A percentile compares a stretch with the other conserved stretches of the same genome.
These are phyloP conservation scores for Mormyrus proboscirostris DNA, from an alignment of 2,797 vertebrate genomes.

Conservation along the genomic window DNA sequence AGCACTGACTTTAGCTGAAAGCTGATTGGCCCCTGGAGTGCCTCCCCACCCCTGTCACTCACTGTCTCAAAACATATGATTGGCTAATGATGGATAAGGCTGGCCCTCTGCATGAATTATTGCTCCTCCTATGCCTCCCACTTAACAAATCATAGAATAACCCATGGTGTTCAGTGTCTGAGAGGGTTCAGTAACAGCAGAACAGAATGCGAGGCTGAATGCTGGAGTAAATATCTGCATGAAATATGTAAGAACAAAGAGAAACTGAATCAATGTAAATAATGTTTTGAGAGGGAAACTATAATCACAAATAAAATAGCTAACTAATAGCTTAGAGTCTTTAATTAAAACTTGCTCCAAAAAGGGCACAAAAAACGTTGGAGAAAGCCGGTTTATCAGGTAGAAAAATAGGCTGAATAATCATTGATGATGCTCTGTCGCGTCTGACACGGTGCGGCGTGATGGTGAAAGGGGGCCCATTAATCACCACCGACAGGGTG, in stretches of 20 bases:
- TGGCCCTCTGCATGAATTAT: not conserved
- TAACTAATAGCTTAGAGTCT: not conserved
- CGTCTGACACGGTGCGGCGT: conserved; percentile 24
- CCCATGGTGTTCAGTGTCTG: not conserved
- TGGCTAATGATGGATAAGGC: not conserved
- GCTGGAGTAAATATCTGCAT: not conserved
- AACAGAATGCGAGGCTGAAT: not conserved
- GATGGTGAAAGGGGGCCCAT: conserved; percentile 28
- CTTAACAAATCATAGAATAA: not conserved
- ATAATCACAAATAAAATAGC: not conserved
- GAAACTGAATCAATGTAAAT: not conserved
- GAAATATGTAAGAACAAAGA: not conserved
- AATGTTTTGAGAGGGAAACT: not conserved
- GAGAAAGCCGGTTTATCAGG: conserved; percentile 2
- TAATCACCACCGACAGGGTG: conserved; percentile 35
- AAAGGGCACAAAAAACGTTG: not conserved
- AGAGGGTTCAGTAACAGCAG: not conserved
- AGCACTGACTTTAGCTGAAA: not conserved
- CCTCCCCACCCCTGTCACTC: not conserved
- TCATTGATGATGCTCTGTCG: conserved; percentile 3
- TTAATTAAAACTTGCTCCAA: not conserved
- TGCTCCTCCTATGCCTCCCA: not conserved
- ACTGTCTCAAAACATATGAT: not conserved
- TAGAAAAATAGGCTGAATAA: conserved; percentile 7
- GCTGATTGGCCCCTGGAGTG: not conserved